phyloP scores from a whole-genome alignment of 1,140 invertebrate species.

The Latrodectus geometricus region DNA sequence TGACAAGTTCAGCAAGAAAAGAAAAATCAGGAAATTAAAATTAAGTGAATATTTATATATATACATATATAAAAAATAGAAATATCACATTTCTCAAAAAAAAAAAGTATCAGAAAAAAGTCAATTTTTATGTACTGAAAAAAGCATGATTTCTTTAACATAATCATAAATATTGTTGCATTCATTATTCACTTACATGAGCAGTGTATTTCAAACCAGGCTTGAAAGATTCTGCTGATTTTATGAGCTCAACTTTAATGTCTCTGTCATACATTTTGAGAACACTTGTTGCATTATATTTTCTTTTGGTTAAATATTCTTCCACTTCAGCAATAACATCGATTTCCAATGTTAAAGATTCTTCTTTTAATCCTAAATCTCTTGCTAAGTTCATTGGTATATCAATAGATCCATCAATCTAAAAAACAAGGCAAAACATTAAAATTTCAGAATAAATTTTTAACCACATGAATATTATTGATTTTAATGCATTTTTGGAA shows the following conservation, averaged over 20 bases:
- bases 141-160: no score
- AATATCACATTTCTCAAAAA: no score
- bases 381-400: constrained; percentile 64
- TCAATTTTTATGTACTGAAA: no score
- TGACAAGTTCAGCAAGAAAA: no score
- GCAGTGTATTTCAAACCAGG: constrained; percentile 85
- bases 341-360: constrained; percentile 75
- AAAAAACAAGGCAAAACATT: constrained; percentile 1
- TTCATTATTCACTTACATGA: constrained; percentile 74
- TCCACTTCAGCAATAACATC: constrained; percentile 83
- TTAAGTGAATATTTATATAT: no score
- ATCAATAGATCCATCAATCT: constrained; percentile 65
- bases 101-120: no score
- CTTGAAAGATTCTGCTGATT: constrained; percentile 87
- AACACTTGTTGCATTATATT: constrained; percentile 82
- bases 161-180: no score
- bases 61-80: no score
- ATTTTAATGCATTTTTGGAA: not conserved
- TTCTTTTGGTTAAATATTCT: constrained; percentile 82
- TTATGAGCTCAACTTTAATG: constrained; percentile 85
- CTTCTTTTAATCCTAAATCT: constrained; percentile 63
- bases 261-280: constrained; percentile 83
- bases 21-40: no score
- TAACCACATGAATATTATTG: not conserved
- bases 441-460: not conserved